Conservation (phyloP, 1,140 invertebrate species). For the Pinna nobilis region DNA sequence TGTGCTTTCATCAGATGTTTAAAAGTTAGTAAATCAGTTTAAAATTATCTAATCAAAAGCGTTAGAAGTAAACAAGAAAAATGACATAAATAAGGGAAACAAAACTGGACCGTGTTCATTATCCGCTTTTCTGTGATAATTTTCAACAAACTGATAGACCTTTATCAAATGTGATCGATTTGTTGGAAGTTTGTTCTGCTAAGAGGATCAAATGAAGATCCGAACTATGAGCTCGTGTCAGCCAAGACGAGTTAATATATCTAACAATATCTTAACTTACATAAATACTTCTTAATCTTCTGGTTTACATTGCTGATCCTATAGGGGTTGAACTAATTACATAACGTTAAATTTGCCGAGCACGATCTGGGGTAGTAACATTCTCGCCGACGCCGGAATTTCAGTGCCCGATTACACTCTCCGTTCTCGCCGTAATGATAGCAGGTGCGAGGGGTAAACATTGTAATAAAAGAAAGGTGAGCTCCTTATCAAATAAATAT, state of each 20-base stretch:
- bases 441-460: conserved; percentile 49
- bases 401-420: conserved; percentile 17
- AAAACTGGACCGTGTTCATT: conserved; percentile 34
- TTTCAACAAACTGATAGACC: conserved; percentile 9
- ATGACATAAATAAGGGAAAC: conserved; percentile 46
- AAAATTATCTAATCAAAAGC: conserved; percentile 18
- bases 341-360: background rate
- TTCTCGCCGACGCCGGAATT: conserved; percentile 27
- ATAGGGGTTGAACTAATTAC: background rate
- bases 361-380: background rate
- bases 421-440: conserved; percentile 20
- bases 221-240: conserved; percentile 27
- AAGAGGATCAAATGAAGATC: conserved; percentile 13
- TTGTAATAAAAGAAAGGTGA: conserved; percentile 39
- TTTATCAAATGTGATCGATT: conserved; percentile 12
- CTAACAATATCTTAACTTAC: conserved; percentile 19
- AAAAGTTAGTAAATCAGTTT: too few relatives aligned
- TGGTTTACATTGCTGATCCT: conserved; percentile 8
- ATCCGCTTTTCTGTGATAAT: conserved; percentile 39
- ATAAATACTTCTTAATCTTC: conserved; percentile 16
- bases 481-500: conserved; percentile 43
- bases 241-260: conserved; percentile 23
- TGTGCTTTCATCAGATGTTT: too few relatives aligned
- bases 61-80: conserved; percentile 28
- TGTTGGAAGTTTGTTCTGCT: conserved; percentile 14